Conservation (phyloP, 2,113 vertebrate genomes). For the Rhineura floridana region DNA sequence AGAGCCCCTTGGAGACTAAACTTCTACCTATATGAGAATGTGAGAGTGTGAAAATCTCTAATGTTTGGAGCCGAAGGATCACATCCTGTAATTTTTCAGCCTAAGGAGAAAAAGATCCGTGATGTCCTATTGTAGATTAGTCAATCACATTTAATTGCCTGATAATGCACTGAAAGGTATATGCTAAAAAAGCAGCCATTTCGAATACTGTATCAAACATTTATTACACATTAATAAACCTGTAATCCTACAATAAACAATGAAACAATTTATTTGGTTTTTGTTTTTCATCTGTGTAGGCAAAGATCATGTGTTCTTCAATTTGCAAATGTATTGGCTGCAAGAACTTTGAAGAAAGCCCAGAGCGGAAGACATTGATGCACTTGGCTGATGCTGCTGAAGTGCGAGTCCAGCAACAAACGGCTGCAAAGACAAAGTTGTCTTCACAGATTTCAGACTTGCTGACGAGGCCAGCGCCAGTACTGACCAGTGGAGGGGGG, state of each 20-base stretch:
- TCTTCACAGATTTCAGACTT: constrained; percentile 98
- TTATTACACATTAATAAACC: background rate
- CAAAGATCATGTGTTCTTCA: constrained; percentile 99
- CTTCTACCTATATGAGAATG: background rate
- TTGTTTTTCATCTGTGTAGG: constrained; percentile 75
- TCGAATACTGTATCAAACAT: background rate
- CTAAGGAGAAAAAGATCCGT: background rate
- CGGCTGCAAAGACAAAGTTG: constrained; percentile 95
- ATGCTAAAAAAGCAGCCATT: background rate
- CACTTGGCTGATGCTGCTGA: constrained; percentile 97
- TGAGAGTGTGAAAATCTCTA: background rate
- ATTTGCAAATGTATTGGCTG: constrained; percentile 98
- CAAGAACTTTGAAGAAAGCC: constrained; percentile 99
- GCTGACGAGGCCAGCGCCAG: constrained; percentile 89
- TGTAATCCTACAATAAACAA: background rate
- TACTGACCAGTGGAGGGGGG: constrained; percentile 87
- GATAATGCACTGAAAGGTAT: background rate
- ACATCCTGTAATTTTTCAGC: background rate
- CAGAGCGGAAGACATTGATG: constrained; percentile 96
- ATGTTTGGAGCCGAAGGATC: background rate
- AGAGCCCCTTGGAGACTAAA: background rate
- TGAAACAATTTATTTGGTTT: background rate
- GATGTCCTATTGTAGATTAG: background rate
- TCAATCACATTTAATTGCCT: background rate
- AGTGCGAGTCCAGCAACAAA: constrained; percentile 96